These are phyloP conservation scores for Meles meles DNA, from an alignment of 2,113 vertebrate species.

Conservation along the genomic window DNA sequence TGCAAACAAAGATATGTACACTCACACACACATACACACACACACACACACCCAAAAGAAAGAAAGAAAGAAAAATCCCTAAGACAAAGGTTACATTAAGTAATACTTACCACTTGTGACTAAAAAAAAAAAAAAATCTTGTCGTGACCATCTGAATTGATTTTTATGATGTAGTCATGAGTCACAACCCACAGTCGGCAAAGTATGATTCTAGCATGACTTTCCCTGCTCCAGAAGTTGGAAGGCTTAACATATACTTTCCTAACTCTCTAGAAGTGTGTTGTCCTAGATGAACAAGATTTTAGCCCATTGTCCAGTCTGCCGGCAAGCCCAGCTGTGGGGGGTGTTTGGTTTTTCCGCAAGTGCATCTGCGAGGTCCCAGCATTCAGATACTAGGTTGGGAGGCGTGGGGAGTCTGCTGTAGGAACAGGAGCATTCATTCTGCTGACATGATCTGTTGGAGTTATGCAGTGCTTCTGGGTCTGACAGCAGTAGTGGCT, in stretches of 20 bases:
- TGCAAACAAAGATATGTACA: background rate
- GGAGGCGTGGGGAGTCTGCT: rapidly evolving
- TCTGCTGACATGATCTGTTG: background rate
- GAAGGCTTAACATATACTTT: background rate
- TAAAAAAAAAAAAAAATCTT: background rate
- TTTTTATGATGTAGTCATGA: background rate
- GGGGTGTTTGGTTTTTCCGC: background rate
- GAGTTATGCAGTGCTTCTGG: background rate
- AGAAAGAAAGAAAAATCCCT: too few species aligned
- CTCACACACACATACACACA: background rate
- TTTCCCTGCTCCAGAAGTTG: background rate
- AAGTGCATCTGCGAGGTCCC: background rate
- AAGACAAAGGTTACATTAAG: background rate
- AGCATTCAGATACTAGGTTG: background rate
- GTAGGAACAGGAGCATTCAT: background rate
- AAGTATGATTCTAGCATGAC: background rate
- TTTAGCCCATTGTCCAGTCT: background rate
- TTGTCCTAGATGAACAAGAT: background rate
- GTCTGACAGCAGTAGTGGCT: background rate
- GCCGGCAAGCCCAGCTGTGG: background rate
- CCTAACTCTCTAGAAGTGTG: background rate
- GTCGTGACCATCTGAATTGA: background rate
- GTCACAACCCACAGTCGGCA: background rate
- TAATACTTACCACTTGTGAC: background rate
- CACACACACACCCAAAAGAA: background rate